Evolutionary conservation across 2,113 vertebrate genomes (phyloP), one percentile per base, ranked within the genome.

Genomic region (Dendropsophus ebraccatus): DNA sequence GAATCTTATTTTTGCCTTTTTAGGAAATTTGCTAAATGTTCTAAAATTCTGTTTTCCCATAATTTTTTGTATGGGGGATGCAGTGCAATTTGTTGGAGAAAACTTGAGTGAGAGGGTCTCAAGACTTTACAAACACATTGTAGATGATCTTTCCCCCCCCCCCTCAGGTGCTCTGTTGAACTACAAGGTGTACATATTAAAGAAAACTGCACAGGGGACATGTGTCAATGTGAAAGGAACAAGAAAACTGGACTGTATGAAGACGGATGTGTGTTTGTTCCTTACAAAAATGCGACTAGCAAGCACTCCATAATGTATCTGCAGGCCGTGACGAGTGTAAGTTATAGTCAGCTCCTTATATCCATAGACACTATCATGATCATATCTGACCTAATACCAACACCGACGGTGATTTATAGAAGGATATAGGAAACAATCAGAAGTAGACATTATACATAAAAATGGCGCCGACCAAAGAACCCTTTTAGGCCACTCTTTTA

Each of bases 291-390:
- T 16, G 90, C 92, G 89, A 65, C n/a, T 41, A 41, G 84, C 67
- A 72, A 8, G 32, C 86, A 35, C 49, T 94, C 92, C 81, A 90
- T 94, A 78, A 94, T 94, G 92, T 91, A 90, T 76, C 87, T 91
- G 86, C 91, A 90, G 89, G 87, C 75, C 30, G 2, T 93, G 0
- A 0, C 77, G 16, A 90, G 88, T 74, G 92, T 94, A 91, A 94
- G 93, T 92, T 19, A 30, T 10, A 30, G 5, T 32, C 11, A 75
- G 3, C 10, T 12, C 17, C 19, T 32, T 32, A 69, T 69, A 30
- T 19, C 65, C 19, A 17, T 35, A 0, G 19, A 17, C 14, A 14
- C 60, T 11, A 52, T 52, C 14, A 17, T 52, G 13, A 19, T 52
- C 5, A 16, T 52, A 52, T 52, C 50, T 19, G 41, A 41, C 41